Base-by-base conservation (phyloP, 2,113 vertebrate genomes). In the Ornithorhynchus anatinus region DNA sequence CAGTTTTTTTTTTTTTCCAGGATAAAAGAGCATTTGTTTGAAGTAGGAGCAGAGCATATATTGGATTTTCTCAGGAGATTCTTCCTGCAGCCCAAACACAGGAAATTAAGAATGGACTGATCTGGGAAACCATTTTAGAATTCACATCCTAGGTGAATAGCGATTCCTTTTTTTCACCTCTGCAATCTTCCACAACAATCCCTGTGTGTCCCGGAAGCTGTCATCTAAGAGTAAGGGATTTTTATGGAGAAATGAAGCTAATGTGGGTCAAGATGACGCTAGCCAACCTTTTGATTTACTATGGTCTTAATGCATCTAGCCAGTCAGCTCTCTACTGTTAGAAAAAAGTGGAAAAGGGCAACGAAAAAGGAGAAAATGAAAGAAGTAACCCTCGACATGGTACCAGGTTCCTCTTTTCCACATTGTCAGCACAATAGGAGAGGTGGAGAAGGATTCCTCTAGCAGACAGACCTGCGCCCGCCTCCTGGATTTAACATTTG, bases 201-300 rank as follows among this genome's bases (percentile, higher is more conserved):
- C 69, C 66, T 82, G 54, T 69, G 61, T 52, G 5, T 80, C 62
- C 51, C 14, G 62, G 61, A 72, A 73, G 59, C 69, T 76, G 74
- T 73, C 75, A 75, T 16, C 79, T 62, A 71, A 74, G 79, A 86
- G 72, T 53, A 69, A 80, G 61, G 85, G 66, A 67, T 70, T 67
- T 71, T 66, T 72, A 32, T 42, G 75, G 90, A 82, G 87, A 92
- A 91, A 90, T 89, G 90, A 81, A 89, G 76, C 60, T 75, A 62
- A 69, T 83, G 69, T 12, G 56, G 81, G 78, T 69, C 64, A 65
- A 20, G 35, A 57, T 59, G 36, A 52, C 69, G 44, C 69, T 19
- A 59, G 52, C 71, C 64, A 59, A 67, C 39, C 51, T 83, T 73
- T 65, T 36, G 13, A 42, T 71, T 74, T 70, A 59, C 23, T 17